phyloP scores from a whole-genome alignment of 37 sponge, comb jelly and placozoan species.

The Beroe forskalii region DNA sequence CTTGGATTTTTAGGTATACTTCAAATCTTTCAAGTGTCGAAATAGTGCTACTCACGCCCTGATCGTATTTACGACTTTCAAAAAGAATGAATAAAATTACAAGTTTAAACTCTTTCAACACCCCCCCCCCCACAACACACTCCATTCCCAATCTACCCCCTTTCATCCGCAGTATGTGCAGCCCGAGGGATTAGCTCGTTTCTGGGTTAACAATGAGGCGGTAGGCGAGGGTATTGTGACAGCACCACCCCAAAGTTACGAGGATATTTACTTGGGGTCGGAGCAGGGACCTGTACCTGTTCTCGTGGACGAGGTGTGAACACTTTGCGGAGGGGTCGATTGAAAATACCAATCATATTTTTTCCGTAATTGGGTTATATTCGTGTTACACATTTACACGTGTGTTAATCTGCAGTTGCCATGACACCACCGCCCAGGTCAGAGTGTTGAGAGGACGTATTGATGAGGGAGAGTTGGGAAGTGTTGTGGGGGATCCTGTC shows the following conservation, averaged over 20 bases:
- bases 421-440: too few relatives aligned
- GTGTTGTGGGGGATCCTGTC: neutral
- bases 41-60: too few relatives aligned
- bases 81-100: too few relatives aligned
- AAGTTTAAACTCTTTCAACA: too few relatives aligned
- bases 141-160: too few relatives aligned
- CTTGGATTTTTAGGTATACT: too few relatives aligned
- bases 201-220: neutral
- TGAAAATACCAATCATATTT: neutral
- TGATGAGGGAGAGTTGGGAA: neutral
- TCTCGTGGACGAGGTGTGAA: conserved; percentile 24
- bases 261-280: neutral
- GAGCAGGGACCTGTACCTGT: neutral
- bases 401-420: too few relatives aligned
- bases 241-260: neutral
- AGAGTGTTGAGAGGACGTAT: neutral
- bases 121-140: too few relatives aligned
- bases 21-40: too few relatives aligned
- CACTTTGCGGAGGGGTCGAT: neutral
- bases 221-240: neutral
- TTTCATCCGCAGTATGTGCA: neutral
- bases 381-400: too few relatives aligned
- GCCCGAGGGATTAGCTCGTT: neutral
- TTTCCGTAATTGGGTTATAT: too few relatives aligned
- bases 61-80: too few relatives aligned